Percentiles rank a stretch among this genome's conserved stretches.
These are phyloP conservation scores for Pempheris klunzingeri DNA, from an alignment of 2,797 vertebrate species.

Conservation along the genomic window DNA sequence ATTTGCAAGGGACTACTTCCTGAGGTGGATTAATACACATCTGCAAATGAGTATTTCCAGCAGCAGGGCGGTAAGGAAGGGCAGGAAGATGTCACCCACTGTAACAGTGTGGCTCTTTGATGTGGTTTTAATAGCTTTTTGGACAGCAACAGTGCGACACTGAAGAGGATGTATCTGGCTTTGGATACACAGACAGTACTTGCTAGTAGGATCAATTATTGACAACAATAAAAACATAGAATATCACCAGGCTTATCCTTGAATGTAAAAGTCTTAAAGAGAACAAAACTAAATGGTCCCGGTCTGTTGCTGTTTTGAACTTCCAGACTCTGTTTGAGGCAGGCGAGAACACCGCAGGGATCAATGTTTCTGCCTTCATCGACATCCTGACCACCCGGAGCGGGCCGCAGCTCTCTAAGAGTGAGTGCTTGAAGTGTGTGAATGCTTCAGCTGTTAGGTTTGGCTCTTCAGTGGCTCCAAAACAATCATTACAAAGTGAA, in stretches of 20 bases:
- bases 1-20: background rate
- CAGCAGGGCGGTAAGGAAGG: background rate
- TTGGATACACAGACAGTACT: background rate
- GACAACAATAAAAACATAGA: background rate
- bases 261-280: background rate
- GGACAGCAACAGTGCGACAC: background rate
- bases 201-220: background rate
- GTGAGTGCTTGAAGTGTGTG: conserved; percentile 73
- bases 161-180: background rate
- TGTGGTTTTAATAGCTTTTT: background rate
- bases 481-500: background rate
- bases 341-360: conserved; percentile 85
- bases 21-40: background rate
- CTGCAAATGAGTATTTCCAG: background rate
- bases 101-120: background rate
- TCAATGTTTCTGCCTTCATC: conserved; percentile 82
- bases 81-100: background rate
- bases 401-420: conserved; percentile 87
- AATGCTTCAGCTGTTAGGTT: background rate
- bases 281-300: background rate
- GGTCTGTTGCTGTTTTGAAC: accelerated
- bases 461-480: background rate
- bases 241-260: background rate
- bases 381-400: conserved; percentile 88
- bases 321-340: conserved; percentile 90